Evolutionary conservation across 2,888 invertebrate genomes (phyloP), one percentile per base, ranked within the genome.

Genomic region (Eristalinus sepulchralis): DNA sequence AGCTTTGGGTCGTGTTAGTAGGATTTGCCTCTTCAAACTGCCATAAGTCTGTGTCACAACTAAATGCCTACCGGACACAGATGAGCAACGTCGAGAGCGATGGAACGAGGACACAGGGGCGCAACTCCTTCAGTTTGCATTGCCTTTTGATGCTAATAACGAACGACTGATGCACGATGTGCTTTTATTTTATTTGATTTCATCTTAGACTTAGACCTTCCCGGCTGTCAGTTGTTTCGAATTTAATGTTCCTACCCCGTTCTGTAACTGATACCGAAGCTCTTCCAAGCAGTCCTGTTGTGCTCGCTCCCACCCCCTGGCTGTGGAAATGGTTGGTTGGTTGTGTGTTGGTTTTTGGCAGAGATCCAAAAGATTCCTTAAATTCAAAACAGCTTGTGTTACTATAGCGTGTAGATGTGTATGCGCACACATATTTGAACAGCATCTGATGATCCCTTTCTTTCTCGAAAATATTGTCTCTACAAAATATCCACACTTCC

Each of bases 371-470:
- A 83, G 68, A 83, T 86, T 83, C 62, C 75, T 75, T 79, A 78
- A 83, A 86, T 83, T 86, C 86, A 83, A 83, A 86, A 86, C 86
- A 86, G 86, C 86, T 83, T 86, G 86, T 78, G 70, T 83, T 83
- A 86, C 86, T 83, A 71, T 70, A 73, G 71, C 83, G 73, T 82
- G 66, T 62, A 82, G 67, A 17, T 9, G 3, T 17, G 76, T 39
- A 6, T 47, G 5, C 5, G 9, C 6, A 47, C 47, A 47, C 17
- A 17, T 47, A 47, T 47, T 47, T 47, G 47, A 47, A 66, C 83
- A 75, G 22, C 67, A 73, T 83, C 86, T 86, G 82, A 78, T 78
- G 82, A 82, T 72, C 60, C 67, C 59, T 24, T 34, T 55, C 20
- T 33, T n/a, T 47, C 66, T 11, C 22, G 34, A 27, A 63, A 63